Conservation (phyloP, 2,888 invertebrate genomes). For the Gortyna flavago region DNA sequence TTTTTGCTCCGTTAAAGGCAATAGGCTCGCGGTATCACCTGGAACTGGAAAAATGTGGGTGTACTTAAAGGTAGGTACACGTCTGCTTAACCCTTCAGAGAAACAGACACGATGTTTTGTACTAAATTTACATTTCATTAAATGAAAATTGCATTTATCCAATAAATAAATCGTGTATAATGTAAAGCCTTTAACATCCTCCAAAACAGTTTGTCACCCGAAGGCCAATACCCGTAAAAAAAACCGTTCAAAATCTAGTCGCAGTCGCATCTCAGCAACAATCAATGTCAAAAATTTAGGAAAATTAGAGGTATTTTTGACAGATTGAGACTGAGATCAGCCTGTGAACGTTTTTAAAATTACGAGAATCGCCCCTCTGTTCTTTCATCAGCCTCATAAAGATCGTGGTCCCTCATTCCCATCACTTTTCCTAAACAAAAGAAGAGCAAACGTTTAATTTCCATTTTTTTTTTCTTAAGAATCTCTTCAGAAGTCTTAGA, state of each 20-base stretch:
- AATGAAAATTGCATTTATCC: background rate
- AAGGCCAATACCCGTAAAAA: too few relatives aligned
- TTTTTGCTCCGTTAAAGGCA: background rate
- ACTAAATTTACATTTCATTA: background rate
- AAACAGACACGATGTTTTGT: background rate
- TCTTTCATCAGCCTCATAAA: background rate
- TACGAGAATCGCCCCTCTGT: background rate
- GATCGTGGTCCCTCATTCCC: background rate
- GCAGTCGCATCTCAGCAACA: too few relatives aligned
- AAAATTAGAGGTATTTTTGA: too few relatives aligned
- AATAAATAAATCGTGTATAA: background rate
- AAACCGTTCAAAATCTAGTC: too few relatives aligned
- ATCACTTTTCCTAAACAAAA: conserved; percentile 4
- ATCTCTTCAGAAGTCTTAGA: conserved; percentile 5
- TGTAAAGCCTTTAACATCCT: background rate
- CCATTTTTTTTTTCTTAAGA: conserved; percentile 14
- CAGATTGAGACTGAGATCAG: too few relatives aligned
- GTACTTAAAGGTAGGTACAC: background rate
- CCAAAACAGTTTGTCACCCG: background rate
- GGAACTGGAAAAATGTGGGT: too few relatives aligned
- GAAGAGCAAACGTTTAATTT: conserved; percentile 20
- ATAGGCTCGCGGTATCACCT: too few relatives aligned
- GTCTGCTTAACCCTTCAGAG: background rate
- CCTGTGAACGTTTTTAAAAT: too few relatives aligned
- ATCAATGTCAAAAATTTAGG: too few relatives aligned